Evolutionary conservation across 2,888 invertebrate species (phyloP).

Genomic region (Diaphora mendica): DNA sequence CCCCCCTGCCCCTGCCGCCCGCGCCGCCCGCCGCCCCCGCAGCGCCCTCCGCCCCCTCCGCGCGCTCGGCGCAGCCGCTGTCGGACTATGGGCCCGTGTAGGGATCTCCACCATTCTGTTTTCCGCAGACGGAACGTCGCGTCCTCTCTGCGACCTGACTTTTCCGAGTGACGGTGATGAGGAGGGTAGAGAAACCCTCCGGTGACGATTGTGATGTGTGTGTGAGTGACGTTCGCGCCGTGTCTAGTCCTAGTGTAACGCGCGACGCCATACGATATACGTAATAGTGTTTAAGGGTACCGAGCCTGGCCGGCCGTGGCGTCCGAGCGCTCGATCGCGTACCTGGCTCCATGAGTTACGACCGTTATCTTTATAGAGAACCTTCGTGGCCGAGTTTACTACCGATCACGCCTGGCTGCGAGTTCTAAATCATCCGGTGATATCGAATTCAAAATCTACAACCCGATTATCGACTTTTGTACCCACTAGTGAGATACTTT

Average conservation of each 20-base stretch:
- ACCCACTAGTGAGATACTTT: slow-evolving; percentile 40
- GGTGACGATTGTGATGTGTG: slow-evolving; percentile 42
- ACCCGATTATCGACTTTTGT: not conserved
- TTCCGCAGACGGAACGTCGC: not conserved
- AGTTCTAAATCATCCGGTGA: not conserved
- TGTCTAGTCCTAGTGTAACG: slow-evolving; percentile 75
- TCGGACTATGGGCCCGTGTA: slow-evolving; percentile 83
- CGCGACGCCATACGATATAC: slow-evolving; percentile 77
- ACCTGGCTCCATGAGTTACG: slow-evolving; percentile 10
- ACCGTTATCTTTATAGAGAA: not conserved
- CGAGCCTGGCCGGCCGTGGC: slow-evolving; percentile 37
- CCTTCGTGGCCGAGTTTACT: not conserved
- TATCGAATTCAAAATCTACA: not conserved
- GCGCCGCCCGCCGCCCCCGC: slow-evolving; percentile 66
- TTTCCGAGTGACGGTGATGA: slow-evolving; percentile 30
- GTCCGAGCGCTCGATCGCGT: slow-evolving; percentile 27
- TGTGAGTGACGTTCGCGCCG: slow-evolving; percentile 60
- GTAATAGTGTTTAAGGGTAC: slow-evolving; percentile 76
- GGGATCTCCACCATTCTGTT: slow-evolving; percentile 16
- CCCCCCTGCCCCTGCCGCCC: slow-evolving; percentile 52
- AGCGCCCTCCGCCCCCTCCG: slow-evolving; percentile 62
- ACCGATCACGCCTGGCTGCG: not conserved
- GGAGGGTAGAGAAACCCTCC: slow-evolving; percentile 15
- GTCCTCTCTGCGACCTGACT: not conserved
- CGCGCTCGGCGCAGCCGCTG: slow-evolving; percentile 77